Percentiles rank a stretch among this genome's conserved stretches.
phyloP scores from a whole-genome alignment of 2,888 invertebrate genomes.

The Lepidocyrtinus sp. region DNA sequence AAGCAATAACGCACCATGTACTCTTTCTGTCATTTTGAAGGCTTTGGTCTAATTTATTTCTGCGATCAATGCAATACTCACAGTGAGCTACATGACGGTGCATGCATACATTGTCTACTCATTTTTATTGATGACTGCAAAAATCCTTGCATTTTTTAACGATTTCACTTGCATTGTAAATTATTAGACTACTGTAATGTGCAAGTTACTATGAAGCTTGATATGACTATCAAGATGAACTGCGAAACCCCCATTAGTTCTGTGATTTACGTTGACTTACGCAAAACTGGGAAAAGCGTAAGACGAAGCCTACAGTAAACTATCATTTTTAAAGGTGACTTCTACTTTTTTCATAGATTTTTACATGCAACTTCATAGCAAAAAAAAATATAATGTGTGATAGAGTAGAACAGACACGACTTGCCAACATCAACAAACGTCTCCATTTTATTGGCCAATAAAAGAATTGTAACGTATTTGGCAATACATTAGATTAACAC shows the following conservation, averaged over 20 bases:
- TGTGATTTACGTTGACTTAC: too few species aligned
- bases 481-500: constrained; percentile 19
- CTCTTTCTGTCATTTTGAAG: neutral
- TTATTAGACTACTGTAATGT: too few species aligned
- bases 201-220: too few species aligned
- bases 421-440: neutral
- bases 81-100: too few species aligned
- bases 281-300: neutral
- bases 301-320: neutral
- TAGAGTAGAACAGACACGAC: neutral
- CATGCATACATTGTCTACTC: too few species aligned
- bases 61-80: too few species aligned
- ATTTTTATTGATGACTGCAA: too few species aligned
- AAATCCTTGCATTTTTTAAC: too few species aligned
- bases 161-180: too few species aligned
- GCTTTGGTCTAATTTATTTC: too few species aligned
- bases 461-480: neutral
- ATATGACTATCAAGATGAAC: constrained; percentile 8
- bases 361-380: too few species aligned
- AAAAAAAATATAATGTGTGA: too few species aligned
- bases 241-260: neutral
- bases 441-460: constrained; percentile 3
- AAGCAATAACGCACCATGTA: neutral
- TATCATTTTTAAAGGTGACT: constrained; percentile 7
- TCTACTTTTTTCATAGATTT: neutral